Evolutionary conservation across 2,797 vertebrate genomes (phyloP), one percentile per base, ranked within the genome.

Genomic region (Danio kyathit): DNA sequence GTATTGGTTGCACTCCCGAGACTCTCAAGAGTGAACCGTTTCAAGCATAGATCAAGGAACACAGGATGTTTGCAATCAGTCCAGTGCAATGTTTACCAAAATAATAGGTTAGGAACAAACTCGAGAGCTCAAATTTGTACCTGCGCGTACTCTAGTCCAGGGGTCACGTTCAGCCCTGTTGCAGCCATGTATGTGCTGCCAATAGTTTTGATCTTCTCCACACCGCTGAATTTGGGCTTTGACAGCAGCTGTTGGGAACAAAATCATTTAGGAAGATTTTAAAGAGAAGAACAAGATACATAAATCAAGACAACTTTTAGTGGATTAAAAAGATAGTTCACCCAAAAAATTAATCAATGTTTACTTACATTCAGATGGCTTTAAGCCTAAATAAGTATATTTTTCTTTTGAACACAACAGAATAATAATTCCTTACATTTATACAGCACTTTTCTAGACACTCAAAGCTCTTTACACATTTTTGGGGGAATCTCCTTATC

Each of bases 181-280:
- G 97, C 97, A 70, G 97, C 97, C 97, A 99, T 99, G 86, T 99
- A 99, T 14, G 97, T 99, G 91, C 97, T 99, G 16, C 97, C 97
- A 13, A 99, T 99, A 83, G 97, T 99, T 92, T 99, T 99, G 89
- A 99, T 99, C 90, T 99, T 99, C 90, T 99, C 97, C 86, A 99
- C 97, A 0, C 97, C 96, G 29, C 97, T 99, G 92, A 99, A 99
- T 87, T 98, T 99, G 0, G 97, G 97, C 88, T 98, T 99, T 74
- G 97, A 99, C 83, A 99, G 86, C 85, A 99, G 90, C 97, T 99
- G 91, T 56, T 29, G 54, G 21, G 3, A 48, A 29, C 41, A 73
- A 19, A 72, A 73, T 14, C 17, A 12, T 52, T 52, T 38, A n/a
- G 13, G 16, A 8, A 46, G 41, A 17, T 44, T 43, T 66, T 66